These are phyloP conservation scores for Periparus ater DNA, from an alignment of 2,797 vertebrate genomes.

Conservation along the genomic window DNA sequence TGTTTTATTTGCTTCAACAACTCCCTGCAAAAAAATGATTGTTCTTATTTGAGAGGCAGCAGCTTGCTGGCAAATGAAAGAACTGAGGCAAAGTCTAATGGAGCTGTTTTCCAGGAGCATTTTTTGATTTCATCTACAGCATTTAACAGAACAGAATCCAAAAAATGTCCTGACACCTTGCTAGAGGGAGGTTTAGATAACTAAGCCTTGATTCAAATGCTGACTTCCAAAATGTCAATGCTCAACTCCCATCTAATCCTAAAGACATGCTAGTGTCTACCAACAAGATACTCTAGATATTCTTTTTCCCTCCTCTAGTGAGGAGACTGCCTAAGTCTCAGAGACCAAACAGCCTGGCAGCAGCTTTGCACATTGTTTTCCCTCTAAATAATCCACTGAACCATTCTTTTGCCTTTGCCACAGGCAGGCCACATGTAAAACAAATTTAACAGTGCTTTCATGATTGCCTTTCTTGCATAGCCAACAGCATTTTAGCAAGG, in stretches of 20 bases:
- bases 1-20: constrained; percentile 10
- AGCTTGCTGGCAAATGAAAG: neutral
- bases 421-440: neutral
- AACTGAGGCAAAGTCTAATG: neutral
- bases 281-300: neutral
- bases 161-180: neutral
- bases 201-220: neutral
- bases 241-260: neutral
- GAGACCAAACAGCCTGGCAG: neutral
- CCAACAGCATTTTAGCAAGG: neutral
- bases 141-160: neutral
- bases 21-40: neutral
- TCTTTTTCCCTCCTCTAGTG: accelerated
- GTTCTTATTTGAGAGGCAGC: neutral
- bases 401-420: neutral
- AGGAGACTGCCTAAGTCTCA: neutral
- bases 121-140: neutral
- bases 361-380: neutral
- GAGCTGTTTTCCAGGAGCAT: neutral
- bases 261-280: neutral
- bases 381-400: neutral
- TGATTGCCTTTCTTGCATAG: accelerated
- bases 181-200: neutral
- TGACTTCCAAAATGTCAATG: neutral
- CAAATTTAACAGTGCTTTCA: neutral